Percentiles rank a stretch among this genome's conserved stretches.
These are phyloP conservation scores for Regulus satrapa DNA, from an alignment of 2,113 vertebrate species.

Conservation along the genomic window DNA sequence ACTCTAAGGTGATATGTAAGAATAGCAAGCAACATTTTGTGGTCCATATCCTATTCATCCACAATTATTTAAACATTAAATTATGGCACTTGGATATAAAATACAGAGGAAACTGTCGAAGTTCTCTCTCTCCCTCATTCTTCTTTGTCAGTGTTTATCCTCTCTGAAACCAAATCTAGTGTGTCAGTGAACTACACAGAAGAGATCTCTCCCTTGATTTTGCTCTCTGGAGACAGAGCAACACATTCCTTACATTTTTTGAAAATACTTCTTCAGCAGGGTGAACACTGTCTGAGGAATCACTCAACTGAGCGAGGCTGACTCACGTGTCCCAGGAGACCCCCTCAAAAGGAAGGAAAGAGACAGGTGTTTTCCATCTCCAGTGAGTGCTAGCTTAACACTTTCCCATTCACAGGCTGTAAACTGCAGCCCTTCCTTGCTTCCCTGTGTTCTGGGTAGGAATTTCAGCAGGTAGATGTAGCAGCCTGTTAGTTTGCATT, in stretches of 20 bases:
- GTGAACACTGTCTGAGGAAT: neutral
- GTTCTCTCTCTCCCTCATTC: neutral
- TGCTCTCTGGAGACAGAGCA: neutral
- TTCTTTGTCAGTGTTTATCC: neutral
- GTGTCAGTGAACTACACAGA: neutral
- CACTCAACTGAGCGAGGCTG: neutral
- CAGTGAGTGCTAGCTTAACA: neutral
- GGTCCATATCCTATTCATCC: neutral
- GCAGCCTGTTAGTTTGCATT: neutral
- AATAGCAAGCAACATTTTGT: neutral
- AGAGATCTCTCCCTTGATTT: slow-evolving; percentile 9
- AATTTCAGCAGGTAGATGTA: neutral
- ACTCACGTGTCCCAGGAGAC: neutral
- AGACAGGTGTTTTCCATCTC: slow-evolving; percentile 15
- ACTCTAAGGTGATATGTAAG: neutral
- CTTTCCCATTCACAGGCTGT: neutral
- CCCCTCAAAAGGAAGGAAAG: neutral
- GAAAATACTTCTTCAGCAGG: neutral
- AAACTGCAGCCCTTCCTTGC: neutral
- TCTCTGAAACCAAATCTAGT: neutral
- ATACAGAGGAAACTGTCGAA: neutral
- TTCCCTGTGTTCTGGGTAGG: neutral
- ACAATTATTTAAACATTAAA: neutral
- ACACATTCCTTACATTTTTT: neutral
- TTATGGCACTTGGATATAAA: neutral